These are phyloP conservation scores for Trisateles emortualis DNA, from an alignment of 2,888 invertebrate species.

Conservation along the genomic window DNA sequence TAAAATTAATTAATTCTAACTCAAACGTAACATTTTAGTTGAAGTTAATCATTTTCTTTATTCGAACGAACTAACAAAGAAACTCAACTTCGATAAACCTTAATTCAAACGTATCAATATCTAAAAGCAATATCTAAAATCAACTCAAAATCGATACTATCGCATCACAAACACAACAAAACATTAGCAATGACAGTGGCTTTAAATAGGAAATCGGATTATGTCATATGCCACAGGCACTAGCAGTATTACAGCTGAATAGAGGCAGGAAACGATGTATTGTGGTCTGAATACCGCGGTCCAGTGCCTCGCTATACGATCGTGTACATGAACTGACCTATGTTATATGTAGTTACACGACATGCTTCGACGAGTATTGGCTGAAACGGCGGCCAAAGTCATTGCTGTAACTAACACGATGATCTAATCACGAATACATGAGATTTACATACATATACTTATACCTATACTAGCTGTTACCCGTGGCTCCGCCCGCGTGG, in stretches of 20 bases:
- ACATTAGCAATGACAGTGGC: constrained; percentile 33
- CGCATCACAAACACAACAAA: not conserved
- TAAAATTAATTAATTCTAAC: no score
- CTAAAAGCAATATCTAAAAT: constrained; percentile 10
- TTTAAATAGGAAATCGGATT: constrained; percentile 55
- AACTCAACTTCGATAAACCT: no score
- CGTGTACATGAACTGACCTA: constrained; percentile 37
- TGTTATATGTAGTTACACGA: constrained; percentile 42
- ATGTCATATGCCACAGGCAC: constrained; percentile 48
- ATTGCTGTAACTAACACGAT: constrained; percentile 10
- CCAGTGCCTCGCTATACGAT: constrained; percentile 42
- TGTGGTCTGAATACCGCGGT: constrained; percentile 53
- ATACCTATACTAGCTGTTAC: no score
- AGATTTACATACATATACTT: constrained; percentile 15
- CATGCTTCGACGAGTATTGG: constrained; percentile 36
- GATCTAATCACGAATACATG: constrained; percentile 6
- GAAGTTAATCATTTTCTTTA: no score
- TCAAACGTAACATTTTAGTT: no score
- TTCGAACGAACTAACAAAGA: no score
- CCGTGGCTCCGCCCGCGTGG: no score
- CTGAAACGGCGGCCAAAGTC: constrained; percentile 26
- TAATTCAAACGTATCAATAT: not conserved
- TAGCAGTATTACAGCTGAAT: constrained; percentile 34
- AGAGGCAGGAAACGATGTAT: constrained; percentile 57
- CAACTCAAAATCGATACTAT: constrained; percentile 20